phyloP scores from a whole-genome alignment of 2,888 invertebrate species.

The Acleris laterana region DNA sequence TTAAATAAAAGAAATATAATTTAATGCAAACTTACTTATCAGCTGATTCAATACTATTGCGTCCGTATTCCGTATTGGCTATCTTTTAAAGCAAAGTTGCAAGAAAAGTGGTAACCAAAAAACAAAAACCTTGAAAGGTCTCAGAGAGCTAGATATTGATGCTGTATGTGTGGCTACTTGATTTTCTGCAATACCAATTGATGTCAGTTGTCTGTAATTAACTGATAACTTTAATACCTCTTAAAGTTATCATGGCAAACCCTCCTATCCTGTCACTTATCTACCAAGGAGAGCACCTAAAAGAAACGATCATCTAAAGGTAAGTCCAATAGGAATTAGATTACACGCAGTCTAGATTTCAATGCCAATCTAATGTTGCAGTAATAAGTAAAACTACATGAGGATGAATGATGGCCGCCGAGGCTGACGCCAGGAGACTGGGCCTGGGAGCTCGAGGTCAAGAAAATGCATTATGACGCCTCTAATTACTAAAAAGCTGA shows the following conservation, averaged over 20 bases:
- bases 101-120: too few species aligned
- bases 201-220: slow-evolving; percentile 12
- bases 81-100: too few species aligned
- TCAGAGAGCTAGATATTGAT: slow-evolving; percentile 15
- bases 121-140: not conserved
- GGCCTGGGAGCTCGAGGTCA: slow-evolving; percentile 57
- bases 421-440: slow-evolving; percentile 63
- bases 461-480: slow-evolving; percentile 70
- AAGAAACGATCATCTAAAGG: slow-evolving; percentile 35
- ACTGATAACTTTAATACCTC: slow-evolving; percentile 22
- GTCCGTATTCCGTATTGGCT: too few species aligned
- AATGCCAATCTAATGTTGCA: slow-evolving; percentile 65
- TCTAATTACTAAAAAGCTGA: slow-evolving; percentile 78
- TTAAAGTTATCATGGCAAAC: slow-evolving; percentile 15
- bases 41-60: too few species aligned
- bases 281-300: slow-evolving; percentile 35
- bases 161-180: slow-evolving; percentile 34
- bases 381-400: slow-evolving; percentile 67
- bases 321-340: slow-evolving; percentile 28
- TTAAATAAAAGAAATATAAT: too few species aligned
- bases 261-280: slow-evolving; percentile 26
- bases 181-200: slow-evolving; percentile 36
- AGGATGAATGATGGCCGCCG: slow-evolving; percentile 64
- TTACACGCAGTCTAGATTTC: slow-evolving; percentile 51
- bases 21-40: too few species aligned